phyloP scores from a whole-genome alignment of 2,113 vertebrate species.

The Corydoras maculifer region DNA sequence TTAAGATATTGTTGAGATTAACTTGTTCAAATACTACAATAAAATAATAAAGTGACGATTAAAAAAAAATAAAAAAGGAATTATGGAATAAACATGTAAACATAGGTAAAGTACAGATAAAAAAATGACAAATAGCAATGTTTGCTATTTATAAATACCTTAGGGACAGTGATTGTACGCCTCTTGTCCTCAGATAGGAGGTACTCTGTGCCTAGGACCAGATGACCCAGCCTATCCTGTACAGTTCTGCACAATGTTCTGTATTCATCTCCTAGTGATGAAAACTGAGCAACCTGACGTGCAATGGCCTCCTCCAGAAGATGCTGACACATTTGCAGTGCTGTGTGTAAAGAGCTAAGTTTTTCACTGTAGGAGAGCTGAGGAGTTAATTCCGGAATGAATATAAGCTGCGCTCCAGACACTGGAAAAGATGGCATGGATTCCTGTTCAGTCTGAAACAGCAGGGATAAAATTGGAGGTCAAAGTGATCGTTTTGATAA shows the following conservation, averaged over 20 bases:
- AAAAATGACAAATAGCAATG: conserved; percentile 43
- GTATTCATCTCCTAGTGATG: conserved; percentile 49
- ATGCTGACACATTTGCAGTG: conserved; percentile 56
- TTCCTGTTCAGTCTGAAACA: conserved; percentile 55
- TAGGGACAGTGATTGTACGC: conserved; percentile 35
- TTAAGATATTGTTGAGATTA: no score
- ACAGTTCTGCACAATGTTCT: conserved; percentile 51
- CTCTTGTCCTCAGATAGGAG: conserved; percentile 50
- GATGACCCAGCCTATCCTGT: conserved; percentile 49
- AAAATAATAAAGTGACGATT: no score
- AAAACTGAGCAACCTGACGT: conserved; percentile 54
- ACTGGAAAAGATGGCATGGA: conserved; percentile 35
- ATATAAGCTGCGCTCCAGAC: conserved; percentile 49
- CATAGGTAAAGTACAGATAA: no score
- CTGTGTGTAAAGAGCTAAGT: conserved; percentile 57
- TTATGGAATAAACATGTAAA: no score
- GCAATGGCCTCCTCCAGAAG: conserved; percentile 57
- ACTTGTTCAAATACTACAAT: no score
- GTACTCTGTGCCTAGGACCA: conserved; percentile 49
- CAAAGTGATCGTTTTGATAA: background rate
- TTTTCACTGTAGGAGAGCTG: conserved; percentile 54
- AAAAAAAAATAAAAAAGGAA: no score
- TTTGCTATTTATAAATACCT: conserved; percentile 22
- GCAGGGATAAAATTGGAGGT: background rate
- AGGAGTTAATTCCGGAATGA: conserved; percentile 50